Conservation (phyloP, 2,888 invertebrate species). For the Tetheella fluctuosa region DNA sequence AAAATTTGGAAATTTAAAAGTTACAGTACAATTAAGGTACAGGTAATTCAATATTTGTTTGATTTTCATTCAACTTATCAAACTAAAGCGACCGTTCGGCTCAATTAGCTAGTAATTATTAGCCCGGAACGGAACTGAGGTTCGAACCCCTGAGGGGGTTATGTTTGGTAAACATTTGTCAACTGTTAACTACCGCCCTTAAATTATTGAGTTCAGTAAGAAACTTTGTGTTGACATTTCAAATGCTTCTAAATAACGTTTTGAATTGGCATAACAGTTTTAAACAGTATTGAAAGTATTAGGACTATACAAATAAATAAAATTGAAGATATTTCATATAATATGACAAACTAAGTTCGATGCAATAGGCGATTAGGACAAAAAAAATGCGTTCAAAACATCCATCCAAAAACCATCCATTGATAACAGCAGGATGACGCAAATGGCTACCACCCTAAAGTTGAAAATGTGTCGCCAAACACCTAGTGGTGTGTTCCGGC, state of each 20-base stretch:
- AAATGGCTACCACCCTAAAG: no score
- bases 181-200: constrained; percentile 5
- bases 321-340: no score
- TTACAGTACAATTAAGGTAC: no score
- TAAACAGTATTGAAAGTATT: not conserved
- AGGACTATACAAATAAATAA: no score
- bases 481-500: no score
- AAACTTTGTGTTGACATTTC: not conserved
- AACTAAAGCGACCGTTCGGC: not conserved
- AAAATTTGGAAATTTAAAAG: no score
- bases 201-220: not conserved
- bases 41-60: constrained; percentile 2
- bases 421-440: no score
- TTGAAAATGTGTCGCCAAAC: no score
- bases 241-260: constrained; percentile 1
- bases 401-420: no score
- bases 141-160: not conserved
- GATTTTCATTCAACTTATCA: not conserved
- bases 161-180: constrained; percentile 4
- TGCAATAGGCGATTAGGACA: no score
- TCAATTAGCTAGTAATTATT: not conserved
- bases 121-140: not conserved
- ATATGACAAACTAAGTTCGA: no score
- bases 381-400: no score
- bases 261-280: not conserved